Evolutionary conservation across 2,888 invertebrate species (phyloP), one percentile per base, ranked within the genome.

Genomic region (Coremacera marginata): DNA sequence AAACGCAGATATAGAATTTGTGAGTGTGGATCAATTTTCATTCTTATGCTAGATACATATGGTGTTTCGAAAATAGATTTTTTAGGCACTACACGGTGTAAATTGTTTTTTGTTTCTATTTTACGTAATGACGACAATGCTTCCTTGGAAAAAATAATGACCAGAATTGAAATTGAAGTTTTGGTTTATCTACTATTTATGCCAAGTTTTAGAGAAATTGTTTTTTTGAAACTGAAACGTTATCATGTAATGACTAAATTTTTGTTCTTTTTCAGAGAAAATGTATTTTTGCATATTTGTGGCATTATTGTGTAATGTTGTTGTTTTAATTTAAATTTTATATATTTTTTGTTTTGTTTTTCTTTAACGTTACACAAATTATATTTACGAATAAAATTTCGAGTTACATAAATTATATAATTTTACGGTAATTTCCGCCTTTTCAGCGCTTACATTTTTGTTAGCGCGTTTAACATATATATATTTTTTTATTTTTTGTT

Each of bases 371-470:
- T 11, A 44, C 11, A 44, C 44, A 44, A 44, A 14, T 44, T 4
- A 44, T 44, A 44, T 44, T 44, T 44, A 11, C 14, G 44, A 44
- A 44, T 44, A 44, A 44, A 60, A 25, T 60, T 60, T 14, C 19
- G 19, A 25, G 22, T 19, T 25, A 60, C 25, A 57, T 71, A 71
- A 37, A 55, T 71, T 57, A 70, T 55, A 51, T 19, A 70, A 55
- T 71, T 57, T 60, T 44, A 60, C 60, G 60, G 60, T 60, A 57
- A 60, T 71, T 71, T 71, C 37, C 14, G 25, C 16, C 37, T 22
- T 71, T 60, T 67, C 22, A 25, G 22, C 27, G 27, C 60, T 25
- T 60, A 16, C 8, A n/a, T 22, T 60, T 60, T 27, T 51, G 5
- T 34, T 11, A 16, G 34, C 9, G n/a, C 60, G 25, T 34, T 37